Conservation (phyloP, 1,140 invertebrate genomes). For the Temnothorax nylanderi region DNA sequence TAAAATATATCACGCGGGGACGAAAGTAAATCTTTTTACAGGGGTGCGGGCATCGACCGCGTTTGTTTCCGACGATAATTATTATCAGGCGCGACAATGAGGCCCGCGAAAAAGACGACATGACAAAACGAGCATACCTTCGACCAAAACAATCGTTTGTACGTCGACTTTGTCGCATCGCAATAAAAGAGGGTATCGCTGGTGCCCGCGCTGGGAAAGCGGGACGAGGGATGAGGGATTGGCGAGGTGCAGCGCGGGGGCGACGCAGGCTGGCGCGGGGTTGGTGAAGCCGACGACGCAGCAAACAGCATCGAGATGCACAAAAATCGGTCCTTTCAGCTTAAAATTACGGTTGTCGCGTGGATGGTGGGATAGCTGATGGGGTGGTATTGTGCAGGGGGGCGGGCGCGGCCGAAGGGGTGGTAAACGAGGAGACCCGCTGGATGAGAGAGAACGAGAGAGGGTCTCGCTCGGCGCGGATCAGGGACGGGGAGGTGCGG, state of each 20-base stretch:
- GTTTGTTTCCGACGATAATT: slow-evolving; percentile 53
- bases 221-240: slow-evolving; percentile 18
- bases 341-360: slow-evolving; percentile 81
- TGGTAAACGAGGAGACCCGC: slow-evolving; percentile 37
- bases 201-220: slow-evolving; percentile 37
- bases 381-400: slow-evolving; percentile 74
- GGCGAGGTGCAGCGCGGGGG: slow-evolving; percentile 5
- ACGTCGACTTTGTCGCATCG: slow-evolving; percentile 64
- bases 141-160: slow-evolving; percentile 68
- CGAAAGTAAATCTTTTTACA: slow-evolving; percentile 53
- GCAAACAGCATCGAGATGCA: slow-evolving; percentile 77
- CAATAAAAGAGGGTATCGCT: slow-evolving; percentile 56
- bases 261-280: slow-evolving; percentile 57
- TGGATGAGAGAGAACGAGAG: slow-evolving; percentile 65
- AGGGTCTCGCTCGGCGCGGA: slow-evolving; percentile 27
- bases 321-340: slow-evolving; percentile 81
- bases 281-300: slow-evolving; percentile 74
- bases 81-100: slow-evolving; percentile 57
- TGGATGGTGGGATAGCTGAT: slow-evolving; percentile 74
- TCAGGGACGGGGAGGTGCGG: slow-evolving; percentile 19
- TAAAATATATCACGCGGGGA: slow-evolving; percentile 49
- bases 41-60: slow-evolving; percentile 23
- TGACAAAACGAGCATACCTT: slow-evolving; percentile 62
- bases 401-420: slow-evolving; percentile 56
- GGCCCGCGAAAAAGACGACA: slow-evolving; percentile 46